These are phyloP conservation scores for Lordiphosa clarofinis DNA, from an alignment of 1,140 invertebrate genomes.

Conservation along the genomic window DNA sequence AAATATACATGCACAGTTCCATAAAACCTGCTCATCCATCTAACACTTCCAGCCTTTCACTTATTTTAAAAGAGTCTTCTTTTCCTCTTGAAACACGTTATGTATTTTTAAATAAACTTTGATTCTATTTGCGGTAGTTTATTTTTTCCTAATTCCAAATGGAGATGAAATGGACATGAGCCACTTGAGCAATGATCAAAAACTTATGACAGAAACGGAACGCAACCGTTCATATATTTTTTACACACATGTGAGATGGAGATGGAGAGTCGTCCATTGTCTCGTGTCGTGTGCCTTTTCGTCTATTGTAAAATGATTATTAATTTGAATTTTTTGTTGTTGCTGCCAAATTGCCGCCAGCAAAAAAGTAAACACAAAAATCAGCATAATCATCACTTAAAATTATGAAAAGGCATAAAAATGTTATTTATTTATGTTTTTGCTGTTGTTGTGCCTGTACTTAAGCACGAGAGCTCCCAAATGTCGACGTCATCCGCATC, in stretches of 20 bases:
- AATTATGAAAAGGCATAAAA: constrained; percentile 50
- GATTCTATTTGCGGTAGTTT: constrained; percentile 24
- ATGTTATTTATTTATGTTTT: constrained; percentile 25
- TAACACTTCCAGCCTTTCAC: too few species aligned
- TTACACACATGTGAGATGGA: constrained; percentile 12
- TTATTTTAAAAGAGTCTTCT: too few species aligned
- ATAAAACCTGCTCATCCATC: too few species aligned
- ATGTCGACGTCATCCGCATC: constrained; percentile 19
- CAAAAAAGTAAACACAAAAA: constrained; percentile 28
- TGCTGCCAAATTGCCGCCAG: constrained; percentile 21
- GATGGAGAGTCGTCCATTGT: constrained; percentile 3
- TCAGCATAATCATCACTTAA: constrained; percentile 56
- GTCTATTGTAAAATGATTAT: constrained; percentile 50
- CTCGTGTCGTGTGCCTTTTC: constrained; percentile 42
- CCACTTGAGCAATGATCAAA: constrained; percentile 38
- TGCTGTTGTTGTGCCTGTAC: constrained; percentile 23
- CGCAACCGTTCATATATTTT: constrained; percentile 25
- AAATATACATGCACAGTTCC: too few species aligned
- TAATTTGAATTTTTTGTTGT: constrained; percentile 34
- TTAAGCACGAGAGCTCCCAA: constrained; percentile 34
- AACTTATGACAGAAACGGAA: constrained; percentile 46
- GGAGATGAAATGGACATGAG: constrained; percentile 27
- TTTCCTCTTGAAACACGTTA: background rate
- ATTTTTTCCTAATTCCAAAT: background rate
- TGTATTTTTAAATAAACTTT: constrained; percentile 23